Percentiles rank a stretch among this genome's conserved stretches.
Evolutionary conservation across 2,888 invertebrate species (phyloP).

Genomic region (Stenchaetothrips biformis): DNA sequence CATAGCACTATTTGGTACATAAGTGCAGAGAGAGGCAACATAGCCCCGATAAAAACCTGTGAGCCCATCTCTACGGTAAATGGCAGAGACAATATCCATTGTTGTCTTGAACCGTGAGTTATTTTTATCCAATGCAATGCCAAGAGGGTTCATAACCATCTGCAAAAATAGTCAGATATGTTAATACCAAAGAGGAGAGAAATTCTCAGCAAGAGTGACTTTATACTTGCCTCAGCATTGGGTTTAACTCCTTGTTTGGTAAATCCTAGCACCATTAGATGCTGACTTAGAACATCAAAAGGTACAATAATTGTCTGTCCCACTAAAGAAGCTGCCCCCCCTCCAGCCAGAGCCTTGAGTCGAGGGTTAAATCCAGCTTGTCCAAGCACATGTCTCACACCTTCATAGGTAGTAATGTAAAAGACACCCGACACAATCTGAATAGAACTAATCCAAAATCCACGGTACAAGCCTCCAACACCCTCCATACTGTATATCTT

Average conservation of each 20-base stretch:
- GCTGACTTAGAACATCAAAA: slow-evolving; percentile 93
- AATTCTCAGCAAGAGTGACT: not conserved
- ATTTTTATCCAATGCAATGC: slow-evolving; percentile 59
- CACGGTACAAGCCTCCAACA: slow-evolving; percentile 79
- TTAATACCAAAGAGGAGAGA: not conserved
- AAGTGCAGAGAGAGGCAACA: slow-evolving; percentile 83
- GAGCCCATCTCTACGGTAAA: slow-evolving; percentile 76
- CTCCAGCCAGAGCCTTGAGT: slow-evolving; percentile 76
- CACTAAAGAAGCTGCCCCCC: slow-evolving; percentile 85
- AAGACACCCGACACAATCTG: slow-evolving; percentile 81
- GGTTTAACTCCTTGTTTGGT: slow-evolving; percentile 35
- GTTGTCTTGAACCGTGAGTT: slow-evolving; percentile 64
- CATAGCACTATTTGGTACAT: slow-evolving; percentile 93
- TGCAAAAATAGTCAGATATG: slow-evolving; percentile 39
- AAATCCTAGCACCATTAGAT: slow-evolving; percentile 88
- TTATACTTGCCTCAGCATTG: not conserved
- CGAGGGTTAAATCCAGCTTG: slow-evolving; percentile 57
- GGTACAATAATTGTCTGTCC: slow-evolving; percentile 95
- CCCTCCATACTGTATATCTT: slow-evolving; percentile 86
- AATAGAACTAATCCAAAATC: slow-evolving; percentile 91
- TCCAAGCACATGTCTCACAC: slow-evolving; percentile 73
- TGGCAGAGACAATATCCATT: slow-evolving; percentile 66
- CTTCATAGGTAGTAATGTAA: slow-evolving; percentile 92
- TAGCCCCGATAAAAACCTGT: slow-evolving; percentile 92
- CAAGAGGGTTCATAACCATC: slow-evolving; percentile 67